These are phyloP conservation scores for Epicauta chinensis DNA, from an alignment of 1,140 invertebrate species.

Conservation along the genomic window DNA sequence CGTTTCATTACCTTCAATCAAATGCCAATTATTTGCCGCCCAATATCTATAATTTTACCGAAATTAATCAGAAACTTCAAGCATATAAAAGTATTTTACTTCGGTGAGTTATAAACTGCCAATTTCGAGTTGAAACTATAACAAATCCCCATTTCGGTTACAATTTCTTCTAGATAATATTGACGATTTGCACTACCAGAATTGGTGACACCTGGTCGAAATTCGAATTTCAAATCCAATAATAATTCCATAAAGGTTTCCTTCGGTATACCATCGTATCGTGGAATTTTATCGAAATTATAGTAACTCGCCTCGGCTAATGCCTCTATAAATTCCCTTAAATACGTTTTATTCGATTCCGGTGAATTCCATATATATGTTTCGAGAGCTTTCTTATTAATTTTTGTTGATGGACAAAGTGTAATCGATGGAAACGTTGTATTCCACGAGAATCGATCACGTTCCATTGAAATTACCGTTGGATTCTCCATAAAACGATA, in stretches of 20 bases:
- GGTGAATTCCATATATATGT: constrained; percentile 33
- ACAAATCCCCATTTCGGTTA: constrained; percentile 61
- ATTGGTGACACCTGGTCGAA: constrained; percentile 45
- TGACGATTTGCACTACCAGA: constrained; percentile 24
- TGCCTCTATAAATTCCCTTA: constrained; percentile 48
- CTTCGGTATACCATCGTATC: constrained; percentile 45
- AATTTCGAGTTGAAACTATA: constrained; percentile 59
- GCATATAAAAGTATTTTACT: constrained; percentile 42
- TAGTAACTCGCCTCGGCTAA: constrained; percentile 52
- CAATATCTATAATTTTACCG: constrained; percentile 46
- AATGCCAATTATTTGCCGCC: constrained; percentile 48
- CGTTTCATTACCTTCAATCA: constrained; percentile 45
- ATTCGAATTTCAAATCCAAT: constrained; percentile 47
- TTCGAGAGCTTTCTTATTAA: constrained; percentile 27
- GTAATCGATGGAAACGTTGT: constrained; percentile 60
- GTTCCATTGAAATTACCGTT: constrained; percentile 65
- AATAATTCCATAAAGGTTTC: constrained; percentile 52
- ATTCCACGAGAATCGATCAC: constrained; percentile 63
- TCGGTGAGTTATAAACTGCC: constrained; percentile 54
- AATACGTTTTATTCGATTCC: constrained; percentile 44
- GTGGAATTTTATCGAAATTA: constrained; percentile 49
- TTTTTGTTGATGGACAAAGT: constrained; percentile 40
- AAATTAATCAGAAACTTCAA: background rate
- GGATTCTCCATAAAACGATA: constrained; percentile 59
- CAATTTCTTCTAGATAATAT: constrained; percentile 45